Conservation (phyloP, 2,113 vertebrate genomes). For the Carassius gibelio region DNA sequence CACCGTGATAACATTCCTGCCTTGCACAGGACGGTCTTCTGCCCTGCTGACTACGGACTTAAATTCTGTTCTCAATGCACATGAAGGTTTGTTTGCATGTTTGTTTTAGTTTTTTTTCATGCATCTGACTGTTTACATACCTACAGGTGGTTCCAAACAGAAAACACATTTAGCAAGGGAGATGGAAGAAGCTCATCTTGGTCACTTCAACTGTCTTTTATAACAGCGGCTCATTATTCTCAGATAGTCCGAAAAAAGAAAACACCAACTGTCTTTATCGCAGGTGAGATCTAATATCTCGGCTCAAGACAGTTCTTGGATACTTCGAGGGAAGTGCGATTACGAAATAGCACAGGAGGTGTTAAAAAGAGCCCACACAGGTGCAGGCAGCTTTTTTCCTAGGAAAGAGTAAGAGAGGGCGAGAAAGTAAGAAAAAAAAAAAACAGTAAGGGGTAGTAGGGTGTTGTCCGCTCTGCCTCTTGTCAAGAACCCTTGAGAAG, state of each 20-base stretch:
- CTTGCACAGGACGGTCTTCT: conserved; percentile 39
- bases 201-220: conserved; percentile 18
- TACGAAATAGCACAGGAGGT: conserved; percentile 46
- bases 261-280: conserved; percentile 5
- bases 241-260: conserved; percentile 19
- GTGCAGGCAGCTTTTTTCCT: conserved; percentile 54
- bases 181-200: background rate
- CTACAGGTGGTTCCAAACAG: conserved; percentile 40
- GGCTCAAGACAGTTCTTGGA: conserved; percentile 45
- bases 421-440: background rate
- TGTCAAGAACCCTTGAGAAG: conserved; percentile 63
- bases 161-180: conserved; percentile 16
- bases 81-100: background rate
- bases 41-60: conserved; percentile 28
- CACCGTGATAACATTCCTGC: conserved; percentile 58
- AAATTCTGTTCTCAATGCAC: too few relatives aligned
- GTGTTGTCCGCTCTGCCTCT: conserved; percentile 66
- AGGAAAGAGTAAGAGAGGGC: conserved; percentile 33
- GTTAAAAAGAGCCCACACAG: conserved; percentile 59
- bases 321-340: conserved; percentile 57
- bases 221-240: conserved; percentile 51
- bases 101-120: conserved; percentile 27
- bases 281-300: conserved; percentile 59
- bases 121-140: conserved; percentile 46
- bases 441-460: conserved; percentile 38